Evolutionary conservation across 2,797 vertebrate species (phyloP).

Genomic region (Pelodytes ibericus): DNA sequence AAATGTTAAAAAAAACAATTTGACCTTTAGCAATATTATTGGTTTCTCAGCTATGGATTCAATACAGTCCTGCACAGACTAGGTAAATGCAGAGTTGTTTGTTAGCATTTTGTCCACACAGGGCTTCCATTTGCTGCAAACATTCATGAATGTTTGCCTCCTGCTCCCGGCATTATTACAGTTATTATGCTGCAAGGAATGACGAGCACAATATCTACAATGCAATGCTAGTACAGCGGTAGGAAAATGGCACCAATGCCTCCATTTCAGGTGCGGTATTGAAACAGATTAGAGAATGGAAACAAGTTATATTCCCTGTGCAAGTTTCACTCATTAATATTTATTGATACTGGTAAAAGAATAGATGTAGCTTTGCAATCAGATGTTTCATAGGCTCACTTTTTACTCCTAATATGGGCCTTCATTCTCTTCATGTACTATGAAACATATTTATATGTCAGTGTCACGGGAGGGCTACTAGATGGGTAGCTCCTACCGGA

Average conservation of each 20-base stretch:
- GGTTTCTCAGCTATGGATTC: neutral
- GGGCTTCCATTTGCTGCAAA: neutral
- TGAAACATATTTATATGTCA: too few species aligned
- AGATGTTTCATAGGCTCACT: too few species aligned
- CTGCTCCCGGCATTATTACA: neutral
- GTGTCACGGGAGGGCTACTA: too few species aligned
- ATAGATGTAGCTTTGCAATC: too few species aligned
- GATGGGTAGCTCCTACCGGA: too few species aligned
- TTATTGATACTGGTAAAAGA: too few species aligned
- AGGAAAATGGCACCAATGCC: neutral
- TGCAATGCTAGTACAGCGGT: neutral
- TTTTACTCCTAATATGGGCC: too few species aligned
- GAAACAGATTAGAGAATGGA: neutral
- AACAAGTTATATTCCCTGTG: neutral
- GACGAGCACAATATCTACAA: neutral
- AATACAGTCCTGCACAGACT: neutral
- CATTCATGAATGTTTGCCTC: neutral
- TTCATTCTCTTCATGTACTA: too few species aligned
- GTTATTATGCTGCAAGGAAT: neutral
- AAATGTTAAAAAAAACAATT: too few species aligned
- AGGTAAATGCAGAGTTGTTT: slow-evolving; percentile 1
- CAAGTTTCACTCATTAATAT: neutral
- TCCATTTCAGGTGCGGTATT: neutral
- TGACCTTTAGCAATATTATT: slow-evolving; percentile 3
- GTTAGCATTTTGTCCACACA: neutral